Conservation (phyloP, 2,888 invertebrate species). For the Cyrtodaria siliqua region DNA sequence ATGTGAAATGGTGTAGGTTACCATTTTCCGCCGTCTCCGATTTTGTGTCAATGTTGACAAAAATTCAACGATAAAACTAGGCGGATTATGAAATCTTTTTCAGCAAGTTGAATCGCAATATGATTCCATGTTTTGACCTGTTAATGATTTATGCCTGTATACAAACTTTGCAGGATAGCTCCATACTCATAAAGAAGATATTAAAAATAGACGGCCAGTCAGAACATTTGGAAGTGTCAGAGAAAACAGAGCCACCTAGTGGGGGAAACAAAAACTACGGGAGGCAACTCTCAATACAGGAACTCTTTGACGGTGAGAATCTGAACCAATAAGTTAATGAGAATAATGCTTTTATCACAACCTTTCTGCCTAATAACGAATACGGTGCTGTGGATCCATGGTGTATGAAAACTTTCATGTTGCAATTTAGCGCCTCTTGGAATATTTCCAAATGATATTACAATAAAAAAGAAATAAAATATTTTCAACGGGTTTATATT, state of each 20-base stretch:
- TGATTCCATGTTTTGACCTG: neutral
- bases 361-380: no score
- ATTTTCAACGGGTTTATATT: no score
- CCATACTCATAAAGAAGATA: conserved; percentile 79
- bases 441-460: no score
- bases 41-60: no score
- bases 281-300: conserved; percentile 81
- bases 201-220: conserved; percentile 71
- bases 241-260: conserved; percentile 28
- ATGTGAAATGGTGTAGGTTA: no score
- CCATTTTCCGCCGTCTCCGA: no score
- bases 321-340: no score
- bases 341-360: no score
- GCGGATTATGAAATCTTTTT: neutral
- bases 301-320: conserved; percentile 83
- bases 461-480: no score
- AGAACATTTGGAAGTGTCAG: conserved; percentile 9
- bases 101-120: neutral
- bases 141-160: neutral
- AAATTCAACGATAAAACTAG: neutral
- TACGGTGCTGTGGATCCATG: no score
- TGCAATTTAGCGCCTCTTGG: no score
- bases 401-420: no score
- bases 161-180: conserved; percentile 67
- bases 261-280: conserved; percentile 66